phyloP scores from a whole-genome alignment of 2,797 vertebrate species.

The Darevskia nairensis region DNA sequence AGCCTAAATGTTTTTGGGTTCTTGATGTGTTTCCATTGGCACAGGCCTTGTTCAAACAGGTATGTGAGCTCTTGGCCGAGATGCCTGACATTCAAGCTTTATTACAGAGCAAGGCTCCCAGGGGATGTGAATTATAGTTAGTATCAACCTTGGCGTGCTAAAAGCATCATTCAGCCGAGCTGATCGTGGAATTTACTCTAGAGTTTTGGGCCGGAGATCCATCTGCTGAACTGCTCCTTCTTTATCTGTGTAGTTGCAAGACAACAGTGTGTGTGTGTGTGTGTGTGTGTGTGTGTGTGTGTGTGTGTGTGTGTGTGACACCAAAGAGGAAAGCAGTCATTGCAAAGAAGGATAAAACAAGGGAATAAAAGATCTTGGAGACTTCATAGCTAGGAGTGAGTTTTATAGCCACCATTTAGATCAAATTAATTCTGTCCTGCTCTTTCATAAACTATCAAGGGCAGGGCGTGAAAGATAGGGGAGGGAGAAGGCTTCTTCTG shows the following conservation, averaged over 20 bases:
- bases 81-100: constrained; percentile 78
- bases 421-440: constrained; percentile 39
- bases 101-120: constrained; percentile 67
- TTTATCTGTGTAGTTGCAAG: constrained; percentile 70
- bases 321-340: neutral
- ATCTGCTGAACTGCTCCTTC: constrained; percentile 56
- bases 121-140: constrained; percentile 79
- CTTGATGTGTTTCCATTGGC: constrained; percentile 75
- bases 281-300: neutral
- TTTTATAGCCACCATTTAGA: constrained; percentile 36
- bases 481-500: constrained; percentile 27
- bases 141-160: constrained; percentile 75
- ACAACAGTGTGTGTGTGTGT: constrained; percentile 55
- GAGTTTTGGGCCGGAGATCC: constrained; percentile 67
- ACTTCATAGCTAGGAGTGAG: constrained; percentile 33
- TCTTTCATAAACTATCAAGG: constrained; percentile 40
- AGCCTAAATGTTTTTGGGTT: constrained; percentile 73
- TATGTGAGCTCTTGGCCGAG: constrained; percentile 76
- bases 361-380: constrained; percentile 44
- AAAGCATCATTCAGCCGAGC: constrained; percentile 79
- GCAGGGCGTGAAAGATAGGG: constrained; percentile 31
- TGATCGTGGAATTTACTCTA: constrained; percentile 76
- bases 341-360: constrained; percentile 27
- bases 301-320: constrained; percentile 29
- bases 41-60: constrained; percentile 77